A percentile compares a stretch with the other conserved stretches of the same genome.
Evolutionary conservation across 2,888 invertebrate genomes (phyloP).

Genomic region (Steromphala cineraria): DNA sequence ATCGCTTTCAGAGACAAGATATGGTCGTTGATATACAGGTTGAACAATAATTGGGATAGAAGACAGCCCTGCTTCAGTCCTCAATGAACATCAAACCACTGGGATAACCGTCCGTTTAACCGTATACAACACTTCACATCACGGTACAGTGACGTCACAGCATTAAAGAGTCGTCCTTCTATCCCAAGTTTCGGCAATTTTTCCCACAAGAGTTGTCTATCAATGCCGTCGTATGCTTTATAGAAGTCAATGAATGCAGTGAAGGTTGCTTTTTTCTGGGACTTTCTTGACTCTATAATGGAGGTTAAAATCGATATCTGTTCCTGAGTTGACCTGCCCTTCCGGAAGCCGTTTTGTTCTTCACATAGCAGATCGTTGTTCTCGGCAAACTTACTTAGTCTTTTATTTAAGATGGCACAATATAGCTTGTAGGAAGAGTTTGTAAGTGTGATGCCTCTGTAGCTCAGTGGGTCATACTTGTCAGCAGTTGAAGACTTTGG

Average conservation of each 20-base stretch:
- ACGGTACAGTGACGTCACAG: background rate
- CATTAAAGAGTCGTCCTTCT: background rate
- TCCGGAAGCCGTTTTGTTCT: background rate
- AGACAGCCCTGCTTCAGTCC: conserved; percentile 10
- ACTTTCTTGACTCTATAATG: background rate
- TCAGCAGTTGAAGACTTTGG: background rate
- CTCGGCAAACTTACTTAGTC: background rate
- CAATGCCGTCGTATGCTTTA: background rate
- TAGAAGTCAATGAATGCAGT: background rate
- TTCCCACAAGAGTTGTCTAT: background rate
- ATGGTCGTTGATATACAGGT: conserved; percentile 1
- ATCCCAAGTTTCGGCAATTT: background rate
- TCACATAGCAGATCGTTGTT: background rate
- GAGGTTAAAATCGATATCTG: background rate
- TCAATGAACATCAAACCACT: background rate
- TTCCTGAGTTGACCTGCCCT: background rate
- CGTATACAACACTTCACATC: background rate
- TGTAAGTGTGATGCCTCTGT: background rate
- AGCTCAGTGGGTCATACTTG: background rate
- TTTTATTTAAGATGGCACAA: background rate
- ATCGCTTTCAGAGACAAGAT: background rate
- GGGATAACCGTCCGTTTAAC: background rate
- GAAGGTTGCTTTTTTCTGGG: background rate
- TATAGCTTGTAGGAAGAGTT: background rate
- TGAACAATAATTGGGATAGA: background rate